These are phyloP conservation scores for Selene dorsalis DNA, from an alignment of 2,797 vertebrate species.

Conservation along the genomic window DNA sequence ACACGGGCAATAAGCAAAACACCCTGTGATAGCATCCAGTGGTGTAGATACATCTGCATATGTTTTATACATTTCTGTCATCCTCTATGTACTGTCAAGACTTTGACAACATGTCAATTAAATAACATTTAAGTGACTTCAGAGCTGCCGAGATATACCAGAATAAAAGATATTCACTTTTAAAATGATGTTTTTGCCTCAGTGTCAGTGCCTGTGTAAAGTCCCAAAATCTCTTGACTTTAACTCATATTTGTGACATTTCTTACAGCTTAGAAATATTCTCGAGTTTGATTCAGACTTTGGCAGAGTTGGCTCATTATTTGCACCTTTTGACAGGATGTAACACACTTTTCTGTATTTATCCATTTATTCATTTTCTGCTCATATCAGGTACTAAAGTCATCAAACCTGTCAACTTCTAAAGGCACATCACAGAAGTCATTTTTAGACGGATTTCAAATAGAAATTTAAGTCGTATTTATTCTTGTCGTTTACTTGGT, in stretches of 20 bases:
- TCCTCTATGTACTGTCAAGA: neutral
- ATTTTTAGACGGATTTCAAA: no score
- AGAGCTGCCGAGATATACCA: neutral
- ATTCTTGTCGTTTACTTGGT: no score
- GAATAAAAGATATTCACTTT: neutral
- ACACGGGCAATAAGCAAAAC: neutral
- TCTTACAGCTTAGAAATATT: neutral
- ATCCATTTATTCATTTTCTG: no score
- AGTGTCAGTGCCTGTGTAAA: neutral
- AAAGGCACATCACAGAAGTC: no score
- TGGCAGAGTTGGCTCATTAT: no score
- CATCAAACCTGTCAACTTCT: no score
- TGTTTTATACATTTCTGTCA: neutral
- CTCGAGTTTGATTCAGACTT: neutral
- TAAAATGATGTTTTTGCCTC: neutral
- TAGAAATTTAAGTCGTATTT: no score
- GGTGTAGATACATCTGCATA: neutral
- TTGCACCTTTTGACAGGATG: no score
- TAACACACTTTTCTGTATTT: no score
- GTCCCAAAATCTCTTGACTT: no score
- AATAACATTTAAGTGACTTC: neutral
- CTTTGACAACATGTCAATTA: neutral
- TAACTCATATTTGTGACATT: neutral
- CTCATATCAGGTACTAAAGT: no score
- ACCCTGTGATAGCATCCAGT: neutral